These are phyloP conservation scores for Myodes glareolus DNA, from an alignment of 2,113 vertebrate species.

Conservation along the genomic window DNA sequence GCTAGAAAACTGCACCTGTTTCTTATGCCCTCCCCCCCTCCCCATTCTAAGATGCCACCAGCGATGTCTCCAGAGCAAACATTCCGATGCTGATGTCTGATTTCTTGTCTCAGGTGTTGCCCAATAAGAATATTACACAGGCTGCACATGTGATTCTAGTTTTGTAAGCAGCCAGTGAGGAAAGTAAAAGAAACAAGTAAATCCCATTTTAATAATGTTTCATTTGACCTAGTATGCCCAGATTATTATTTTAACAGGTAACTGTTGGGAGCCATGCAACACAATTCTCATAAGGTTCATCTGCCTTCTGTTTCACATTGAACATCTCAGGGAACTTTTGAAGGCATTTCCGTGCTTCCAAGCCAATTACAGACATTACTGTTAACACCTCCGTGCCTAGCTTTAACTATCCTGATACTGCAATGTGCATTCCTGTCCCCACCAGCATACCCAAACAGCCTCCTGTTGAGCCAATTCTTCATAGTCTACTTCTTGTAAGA, in stretches of 20 bases:
- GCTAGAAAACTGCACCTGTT: neutral
- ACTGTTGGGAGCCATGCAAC: too few species aligned
- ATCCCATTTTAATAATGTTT: neutral
- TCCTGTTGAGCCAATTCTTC: too few species aligned
- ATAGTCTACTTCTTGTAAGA: too few species aligned
- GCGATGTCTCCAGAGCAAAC: neutral
- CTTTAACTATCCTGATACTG: too few species aligned
- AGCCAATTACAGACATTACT: too few species aligned
- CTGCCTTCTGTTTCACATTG: too few species aligned
- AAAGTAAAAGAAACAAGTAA: neutral
- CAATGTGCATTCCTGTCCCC: too few species aligned
- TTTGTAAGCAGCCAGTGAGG: neutral
- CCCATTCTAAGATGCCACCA: neutral
- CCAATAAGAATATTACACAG: neutral
- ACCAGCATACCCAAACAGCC: too few species aligned
- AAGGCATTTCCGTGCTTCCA: too few species aligned
- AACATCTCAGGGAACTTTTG: too few species aligned
- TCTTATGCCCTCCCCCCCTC: neutral
- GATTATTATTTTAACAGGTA: neutral
- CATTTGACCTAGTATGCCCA: neutral
- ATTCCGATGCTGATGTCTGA: neutral
- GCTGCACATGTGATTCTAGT: neutral
- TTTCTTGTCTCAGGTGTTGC: neutral
- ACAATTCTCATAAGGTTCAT: too few species aligned
- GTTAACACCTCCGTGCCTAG: too few species aligned